Percentiles rank a stretch among this genome's conserved stretches.
Conservation (phyloP, 2,113 vertebrate species). For the Okapia johnstoni region DNA sequence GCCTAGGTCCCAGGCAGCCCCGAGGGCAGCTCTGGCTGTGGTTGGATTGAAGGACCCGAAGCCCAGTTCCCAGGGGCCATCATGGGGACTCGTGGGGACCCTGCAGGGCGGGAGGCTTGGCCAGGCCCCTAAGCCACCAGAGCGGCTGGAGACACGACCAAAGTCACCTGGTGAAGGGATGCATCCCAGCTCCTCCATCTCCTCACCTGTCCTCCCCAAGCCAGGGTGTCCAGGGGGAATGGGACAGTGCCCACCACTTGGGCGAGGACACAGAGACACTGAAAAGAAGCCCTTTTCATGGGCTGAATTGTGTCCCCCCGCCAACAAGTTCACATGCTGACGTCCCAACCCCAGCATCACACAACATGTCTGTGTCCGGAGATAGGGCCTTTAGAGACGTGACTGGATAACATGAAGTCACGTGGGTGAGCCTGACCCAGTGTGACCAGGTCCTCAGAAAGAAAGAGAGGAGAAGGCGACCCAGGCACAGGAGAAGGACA, state of each 20-base stretch:
- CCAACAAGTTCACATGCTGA: not conserved
- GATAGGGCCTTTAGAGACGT: not conserved
- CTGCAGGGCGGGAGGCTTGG: too few species aligned
- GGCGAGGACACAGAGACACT: too few species aligned
- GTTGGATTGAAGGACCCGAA: not conserved
- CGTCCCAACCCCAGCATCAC: not conserved
- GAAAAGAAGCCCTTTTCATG: not conserved
- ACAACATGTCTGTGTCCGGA: rapidly evolving
- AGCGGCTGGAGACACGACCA: too few species aligned
- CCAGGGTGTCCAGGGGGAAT: rapidly evolving
- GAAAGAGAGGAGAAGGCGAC: not conserved
- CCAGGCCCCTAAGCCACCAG: not conserved
- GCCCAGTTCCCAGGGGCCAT: not conserved
- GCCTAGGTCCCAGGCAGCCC: not conserved
- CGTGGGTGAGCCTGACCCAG: not conserved
- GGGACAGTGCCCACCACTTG: rapidly evolving
- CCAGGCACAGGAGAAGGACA: not conserved
- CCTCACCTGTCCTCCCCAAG: not conserved
- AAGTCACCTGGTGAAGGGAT: not conserved
- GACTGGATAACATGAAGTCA: rapidly evolving
- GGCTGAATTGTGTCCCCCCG: not conserved
- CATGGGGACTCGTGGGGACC: rapidly evolving
- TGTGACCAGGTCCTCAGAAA: not conserved
- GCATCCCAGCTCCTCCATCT: not conserved
- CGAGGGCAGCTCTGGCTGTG: not conserved